phyloP scores from a whole-genome alignment of 2,797 vertebrate species.

The Picus viridis region DNA sequence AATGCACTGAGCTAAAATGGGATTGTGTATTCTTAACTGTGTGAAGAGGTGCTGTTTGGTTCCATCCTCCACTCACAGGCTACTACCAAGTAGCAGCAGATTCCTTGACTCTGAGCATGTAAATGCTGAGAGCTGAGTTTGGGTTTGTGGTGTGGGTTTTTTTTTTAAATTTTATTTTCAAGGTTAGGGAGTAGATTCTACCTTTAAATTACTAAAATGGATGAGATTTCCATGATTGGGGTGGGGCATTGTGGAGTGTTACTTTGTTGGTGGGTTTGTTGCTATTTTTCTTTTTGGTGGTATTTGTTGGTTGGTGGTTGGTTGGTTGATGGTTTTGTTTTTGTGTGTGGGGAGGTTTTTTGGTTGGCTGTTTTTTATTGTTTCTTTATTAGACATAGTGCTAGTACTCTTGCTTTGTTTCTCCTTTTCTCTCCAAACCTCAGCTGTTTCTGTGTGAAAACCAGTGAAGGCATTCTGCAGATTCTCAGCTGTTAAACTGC shows the following conservation, averaged over 20 bases:
- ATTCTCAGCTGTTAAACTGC: conserved; percentile 28
- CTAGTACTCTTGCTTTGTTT: background rate
- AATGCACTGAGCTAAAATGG: background rate
- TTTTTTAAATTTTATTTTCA: background rate
- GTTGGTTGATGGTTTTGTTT: no score
- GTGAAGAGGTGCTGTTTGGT: background rate
- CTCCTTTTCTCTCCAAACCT: background rate
- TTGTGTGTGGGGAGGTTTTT: no score
- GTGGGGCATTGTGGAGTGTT: background rate
- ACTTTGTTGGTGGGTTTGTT: background rate
- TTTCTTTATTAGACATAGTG: background rate
- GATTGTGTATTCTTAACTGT: background rate
- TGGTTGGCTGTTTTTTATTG: background rate
- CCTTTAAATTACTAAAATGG: background rate
- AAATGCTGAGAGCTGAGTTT: rapidly evolving
- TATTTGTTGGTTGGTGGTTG: no score
- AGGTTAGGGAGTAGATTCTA: background rate
- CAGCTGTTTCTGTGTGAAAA: background rate
- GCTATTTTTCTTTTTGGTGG: no score
- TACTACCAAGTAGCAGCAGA: background rate
- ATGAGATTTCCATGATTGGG: background rate
- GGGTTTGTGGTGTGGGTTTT: no score
- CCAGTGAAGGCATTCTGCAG: background rate
- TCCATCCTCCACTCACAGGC: background rate
- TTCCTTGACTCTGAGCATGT: background rate